phyloP scores from a whole-genome alignment of 1,140 invertebrate species.

The Globodera rostochiensis region DNA sequence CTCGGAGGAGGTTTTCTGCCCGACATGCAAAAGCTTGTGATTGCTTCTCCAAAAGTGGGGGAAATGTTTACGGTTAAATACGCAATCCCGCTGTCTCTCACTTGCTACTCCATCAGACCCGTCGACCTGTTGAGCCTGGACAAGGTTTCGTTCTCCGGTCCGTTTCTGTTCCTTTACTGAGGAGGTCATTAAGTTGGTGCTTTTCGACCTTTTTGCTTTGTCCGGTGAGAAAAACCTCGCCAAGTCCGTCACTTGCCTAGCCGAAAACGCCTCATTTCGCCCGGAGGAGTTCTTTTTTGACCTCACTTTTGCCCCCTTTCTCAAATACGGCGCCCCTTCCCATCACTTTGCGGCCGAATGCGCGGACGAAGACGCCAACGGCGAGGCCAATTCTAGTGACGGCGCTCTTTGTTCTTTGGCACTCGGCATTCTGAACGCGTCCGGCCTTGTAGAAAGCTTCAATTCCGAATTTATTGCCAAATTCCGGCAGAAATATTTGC shows the following conservation, averaged over 20 bases:
- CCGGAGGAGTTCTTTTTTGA: constrained; percentile 53
- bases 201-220: constrained; percentile 32
- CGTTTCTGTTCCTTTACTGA: neutral
- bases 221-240: constrained; percentile 27
- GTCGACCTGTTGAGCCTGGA: constrained; percentile 33
- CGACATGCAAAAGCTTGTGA: constrained; percentile 47
- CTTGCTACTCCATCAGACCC: constrained; percentile 44
- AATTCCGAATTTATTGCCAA: neutral
- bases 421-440: constrained; percentile 20
- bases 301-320: constrained; percentile 36
- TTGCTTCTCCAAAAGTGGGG: constrained; percentile 44
- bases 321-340: constrained; percentile 46
- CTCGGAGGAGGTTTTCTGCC: constrained; percentile 45
- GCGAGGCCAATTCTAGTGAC: neutral
- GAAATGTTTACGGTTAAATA: constrained; percentile 45
- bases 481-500: neutral
- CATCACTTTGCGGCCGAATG: constrained; percentile 41
- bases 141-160: constrained; percentile 26
- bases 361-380: constrained; percentile 7
- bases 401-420: constrained; percentile 13
- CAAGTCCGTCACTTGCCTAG: constrained; percentile 15
- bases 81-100: constrained; percentile 45
- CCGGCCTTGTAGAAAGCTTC: neutral
- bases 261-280: constrained; percentile 3
- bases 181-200: constrained; percentile 29